Percentiles rank a stretch among this genome's conserved stretches.
These are phyloP conservation scores for Amblyteles armatorius DNA, from an alignment of 2,888 invertebrate species.

Conservation along the genomic window DNA sequence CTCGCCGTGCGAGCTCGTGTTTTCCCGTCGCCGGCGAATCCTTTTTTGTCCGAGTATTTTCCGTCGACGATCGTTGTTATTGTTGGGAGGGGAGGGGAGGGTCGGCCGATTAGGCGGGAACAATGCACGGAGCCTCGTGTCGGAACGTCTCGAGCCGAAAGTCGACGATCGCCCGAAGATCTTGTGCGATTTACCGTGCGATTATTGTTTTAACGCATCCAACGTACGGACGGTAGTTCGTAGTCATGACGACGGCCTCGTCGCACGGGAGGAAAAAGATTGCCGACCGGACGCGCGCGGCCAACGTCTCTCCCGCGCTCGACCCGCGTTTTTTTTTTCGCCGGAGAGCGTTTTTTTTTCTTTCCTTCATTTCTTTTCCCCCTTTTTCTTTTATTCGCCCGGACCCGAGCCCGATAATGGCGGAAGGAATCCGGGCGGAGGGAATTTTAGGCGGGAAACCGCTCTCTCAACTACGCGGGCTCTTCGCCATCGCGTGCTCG, in stretches of 20 bases:
- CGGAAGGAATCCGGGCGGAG: constrained; percentile 59
- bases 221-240: constrained; percentile 14
- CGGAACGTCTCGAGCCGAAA: background rate
- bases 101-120: constrained; percentile 34
- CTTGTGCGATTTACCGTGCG: background rate
- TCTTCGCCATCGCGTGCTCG: constrained; percentile 28
- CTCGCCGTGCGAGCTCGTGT: constrained; percentile 23
- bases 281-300: constrained; percentile 33
- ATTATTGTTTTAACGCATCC: constrained; percentile 18
- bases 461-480: constrained; percentile 25
- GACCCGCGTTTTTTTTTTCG: constrained; percentile 42
- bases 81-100: background rate
- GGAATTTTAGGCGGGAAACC: constrained; percentile 71
- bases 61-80: background rate
- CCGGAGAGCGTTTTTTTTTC: constrained; percentile 21
- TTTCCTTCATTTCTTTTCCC: background rate
- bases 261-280: constrained; percentile 37
- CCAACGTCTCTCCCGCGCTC: constrained; percentile 33
- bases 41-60: constrained; percentile 28
- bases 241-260: constrained; percentile 64
- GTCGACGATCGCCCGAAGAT: background rate
- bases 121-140: background rate
- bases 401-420: constrained; percentile 28
- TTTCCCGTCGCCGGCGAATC: constrained; percentile 14
- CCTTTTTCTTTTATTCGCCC: constrained; percentile 39